Base-by-base conservation (phyloP, 2,888 invertebrate species). In the Zaprionus bogoriensis region DNA sequence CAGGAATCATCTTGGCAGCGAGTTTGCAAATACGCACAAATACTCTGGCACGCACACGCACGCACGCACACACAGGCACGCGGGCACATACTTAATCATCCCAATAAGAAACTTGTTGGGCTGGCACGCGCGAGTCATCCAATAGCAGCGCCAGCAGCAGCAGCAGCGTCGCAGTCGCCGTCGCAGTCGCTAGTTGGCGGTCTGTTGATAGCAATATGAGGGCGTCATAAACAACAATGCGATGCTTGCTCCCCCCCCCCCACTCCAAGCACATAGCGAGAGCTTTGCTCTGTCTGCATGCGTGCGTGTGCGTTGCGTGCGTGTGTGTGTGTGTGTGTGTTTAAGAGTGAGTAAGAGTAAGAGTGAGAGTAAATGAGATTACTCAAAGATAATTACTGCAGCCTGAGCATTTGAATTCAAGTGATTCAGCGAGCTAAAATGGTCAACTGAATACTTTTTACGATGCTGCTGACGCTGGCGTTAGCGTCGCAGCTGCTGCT, bases 21-120 rank as follows among this genome's bases (percentile, higher is more conserved):
- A 50, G 52, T 65, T 70, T 48, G 25, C 53, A 71, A 28, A 17
- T 44, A 46, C 48, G 45, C 41, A 42, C 44, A 53, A 25, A 60
- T 25, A 30, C 17, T 22, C 44, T 12, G 22, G 19, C 25, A 51
- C 27, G 7, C 22, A 20, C 39, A 65, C 51, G 58, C 27, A 71
- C 22, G 14, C 44, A 46, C 36, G 44, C 30, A 36, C 44, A 53
- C 30, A 60, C 27, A 32, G 10, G 23, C 32, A 28, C 23, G 6
- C 38, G 19, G 10, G 20, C 51, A 25, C 45, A 57, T 46, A 54
- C 48, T 55, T 52, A 41, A 74, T 59, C 74, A 68, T 59, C 74
- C 72, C 73, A 79, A 79, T 81, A 81, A 78, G 85, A 84, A 85
- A 79, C 79, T 79, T 79, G 79, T 79, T 79, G 79, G 82, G 64